These are phyloP conservation scores for Glyphotaelius pellucidus DNA, from an alignment of 2,888 invertebrate genomes.

Conservation along the genomic window DNA sequence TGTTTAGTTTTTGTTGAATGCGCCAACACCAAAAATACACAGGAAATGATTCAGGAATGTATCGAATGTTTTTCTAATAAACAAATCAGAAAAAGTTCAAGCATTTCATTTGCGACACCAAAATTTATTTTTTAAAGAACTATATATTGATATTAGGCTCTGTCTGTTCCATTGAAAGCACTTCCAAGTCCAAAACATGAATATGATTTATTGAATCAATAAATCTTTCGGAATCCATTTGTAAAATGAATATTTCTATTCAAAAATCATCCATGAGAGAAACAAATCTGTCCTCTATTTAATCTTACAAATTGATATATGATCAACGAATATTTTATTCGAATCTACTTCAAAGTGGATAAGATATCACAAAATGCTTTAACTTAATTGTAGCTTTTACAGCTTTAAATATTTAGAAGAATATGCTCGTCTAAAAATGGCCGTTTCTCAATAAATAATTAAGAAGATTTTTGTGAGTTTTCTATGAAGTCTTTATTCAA, in stretches of 20 bases:
- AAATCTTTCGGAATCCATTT: not conserved
- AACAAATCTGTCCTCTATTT: not conserved
- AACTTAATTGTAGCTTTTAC: not conserved
- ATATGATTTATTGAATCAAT: not conserved
- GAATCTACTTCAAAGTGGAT: not conserved
- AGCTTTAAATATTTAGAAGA: not conserved
- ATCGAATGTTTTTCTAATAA: too few relatives aligned
- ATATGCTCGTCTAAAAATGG: not conserved
- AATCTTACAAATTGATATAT: not conserved
- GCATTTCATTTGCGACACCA: too few relatives aligned
- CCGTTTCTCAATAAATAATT: not conserved
- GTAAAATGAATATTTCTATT: not conserved
- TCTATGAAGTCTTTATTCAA: too few relatives aligned
- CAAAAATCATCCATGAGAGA: not conserved
- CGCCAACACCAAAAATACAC: too few relatives aligned
- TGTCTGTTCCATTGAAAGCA: not conserved
- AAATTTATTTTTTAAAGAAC: too few relatives aligned
- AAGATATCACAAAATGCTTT: not conserved
- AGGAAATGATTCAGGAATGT: too few relatives aligned
- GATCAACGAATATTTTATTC: not conserved
- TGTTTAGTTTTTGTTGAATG: too few relatives aligned
- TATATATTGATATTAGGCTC: not conserved
- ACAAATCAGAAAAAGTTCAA: too few relatives aligned
- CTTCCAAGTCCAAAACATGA: not conserved
- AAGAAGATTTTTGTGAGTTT: too few relatives aligned